These are phyloP conservation scores for Botia kubotai DNA, from an alignment of 2,797 vertebrate genomes.

Conservation along the genomic window DNA sequence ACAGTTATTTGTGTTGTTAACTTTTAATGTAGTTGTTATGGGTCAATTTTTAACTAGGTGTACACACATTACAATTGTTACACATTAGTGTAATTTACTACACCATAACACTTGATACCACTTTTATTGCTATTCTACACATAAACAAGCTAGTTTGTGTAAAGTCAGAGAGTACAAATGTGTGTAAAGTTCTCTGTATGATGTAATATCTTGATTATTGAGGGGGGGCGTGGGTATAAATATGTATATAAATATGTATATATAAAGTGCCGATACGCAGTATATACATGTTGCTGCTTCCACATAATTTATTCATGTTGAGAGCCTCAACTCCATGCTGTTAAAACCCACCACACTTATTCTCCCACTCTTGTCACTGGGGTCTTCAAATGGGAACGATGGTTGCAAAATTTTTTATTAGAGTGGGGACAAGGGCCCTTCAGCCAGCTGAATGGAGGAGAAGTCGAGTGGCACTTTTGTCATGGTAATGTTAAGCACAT, in stretches of 20 bases:
- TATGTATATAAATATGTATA: too few relatives aligned
- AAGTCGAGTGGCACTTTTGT: conserved; percentile 99
- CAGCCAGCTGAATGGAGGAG: conserved; percentile 94
- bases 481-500: conserved; percentile 99
- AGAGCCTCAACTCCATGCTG: conserved; percentile 22
- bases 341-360: conserved; percentile 63
- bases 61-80: background rate
- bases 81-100: background rate
- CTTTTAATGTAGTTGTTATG: background rate
- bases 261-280: background rate
- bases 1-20: background rate
- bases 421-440: conserved; percentile 91
- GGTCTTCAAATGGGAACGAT: conserved; percentile 92
- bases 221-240: too few relatives aligned
- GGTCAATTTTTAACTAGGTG: background rate
- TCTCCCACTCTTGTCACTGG: conserved; percentile 84
- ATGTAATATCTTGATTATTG: too few relatives aligned
- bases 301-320: conserved; percentile 19
- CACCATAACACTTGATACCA: too few relatives aligned
- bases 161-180: too few relatives aligned
- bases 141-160: too few relatives aligned
- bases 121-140: background rate
- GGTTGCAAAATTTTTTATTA: conserved; percentile 98
- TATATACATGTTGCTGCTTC: background rate
- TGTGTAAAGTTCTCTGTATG: too few relatives aligned